Evolutionary conservation across 2,888 invertebrate genomes (phyloP).

Genomic region (Nomada flava): DNA sequence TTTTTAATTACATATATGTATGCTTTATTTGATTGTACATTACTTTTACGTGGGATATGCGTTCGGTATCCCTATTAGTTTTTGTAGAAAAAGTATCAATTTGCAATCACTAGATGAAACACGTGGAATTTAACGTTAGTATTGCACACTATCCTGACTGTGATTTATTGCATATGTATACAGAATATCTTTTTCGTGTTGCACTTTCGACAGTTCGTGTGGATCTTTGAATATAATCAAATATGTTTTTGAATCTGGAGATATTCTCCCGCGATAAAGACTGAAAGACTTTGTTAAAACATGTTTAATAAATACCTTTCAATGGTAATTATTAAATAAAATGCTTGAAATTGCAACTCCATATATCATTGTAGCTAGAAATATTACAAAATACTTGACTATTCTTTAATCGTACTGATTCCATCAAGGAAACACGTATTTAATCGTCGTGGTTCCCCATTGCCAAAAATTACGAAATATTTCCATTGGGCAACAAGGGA

Average conservation of each 20-base stretch:
- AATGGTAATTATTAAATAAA: neutral
- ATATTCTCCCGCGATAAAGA: neutral
- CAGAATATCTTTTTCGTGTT: slow-evolving; percentile 1
- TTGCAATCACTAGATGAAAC: neutral
- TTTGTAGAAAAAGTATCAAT: neutral
- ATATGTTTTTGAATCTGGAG: slow-evolving; percentile 2
- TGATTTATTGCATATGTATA: neutral
- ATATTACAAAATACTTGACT: neutral
- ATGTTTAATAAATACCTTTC: neutral
- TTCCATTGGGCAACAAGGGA: neutral
- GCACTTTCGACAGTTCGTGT: neutral
- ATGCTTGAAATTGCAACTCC: neutral
- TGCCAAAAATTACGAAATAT: slow-evolving; percentile 7
- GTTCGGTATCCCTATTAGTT: neutral
- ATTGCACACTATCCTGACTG: neutral
- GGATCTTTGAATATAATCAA: neutral
- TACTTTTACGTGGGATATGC: neutral
- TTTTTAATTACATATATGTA: too few relatives aligned
- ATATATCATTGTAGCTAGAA: too few relatives aligned
- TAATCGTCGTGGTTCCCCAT: neutral
- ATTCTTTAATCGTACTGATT: neutral
- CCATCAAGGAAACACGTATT: neutral
- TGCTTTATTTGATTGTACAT: neutral
- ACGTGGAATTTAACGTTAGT: neutral
- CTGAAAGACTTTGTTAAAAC: neutral